These are phyloP conservation scores for Archips xylosteana DNA, from an alignment of 2,888 invertebrate genomes.

Conservation along the genomic window DNA sequence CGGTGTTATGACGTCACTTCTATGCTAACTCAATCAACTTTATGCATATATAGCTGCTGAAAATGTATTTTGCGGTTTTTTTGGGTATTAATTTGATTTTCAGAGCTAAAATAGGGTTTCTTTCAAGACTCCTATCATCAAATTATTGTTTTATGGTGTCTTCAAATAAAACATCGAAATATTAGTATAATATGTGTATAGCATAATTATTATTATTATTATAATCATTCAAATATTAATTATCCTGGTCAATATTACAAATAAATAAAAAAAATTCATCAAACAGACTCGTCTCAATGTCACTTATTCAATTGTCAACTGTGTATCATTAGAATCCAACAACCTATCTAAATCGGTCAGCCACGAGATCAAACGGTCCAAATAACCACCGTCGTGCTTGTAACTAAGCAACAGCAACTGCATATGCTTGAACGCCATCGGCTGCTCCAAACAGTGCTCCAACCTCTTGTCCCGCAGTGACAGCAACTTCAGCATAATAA, in stretches of 20 bases:
- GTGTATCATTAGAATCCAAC: conserved; percentile 70
- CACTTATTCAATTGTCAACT: conserved; percentile 64
- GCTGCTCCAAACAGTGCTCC: conserved; percentile 62
- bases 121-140: no score
- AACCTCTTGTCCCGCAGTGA: conserved; percentile 70
- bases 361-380: conserved; percentile 80
- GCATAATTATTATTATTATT: no score
- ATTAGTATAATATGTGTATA: no score
- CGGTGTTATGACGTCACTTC: no score
- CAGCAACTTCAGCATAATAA: conserved; percentile 88
- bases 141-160: no score
- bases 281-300: neutral
- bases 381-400: conserved; percentile 79
- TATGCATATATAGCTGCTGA: no score
- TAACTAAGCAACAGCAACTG: conserved; percentile 80
- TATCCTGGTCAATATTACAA: neutral
- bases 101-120: no score
- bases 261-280: neutral
- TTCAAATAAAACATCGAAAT: no score
- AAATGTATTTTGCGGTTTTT: no score
- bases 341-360: conserved; percentile 80
- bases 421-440: conserved; percentile 71
- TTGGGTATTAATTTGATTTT: no score
- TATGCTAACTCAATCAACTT: no score
- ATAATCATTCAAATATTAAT: no score